Evolutionary conservation across 2,888 invertebrate genomes (phyloP), one percentile per base, ranked within the genome.

Genomic region (Schizotus pectinicornis): DNA sequence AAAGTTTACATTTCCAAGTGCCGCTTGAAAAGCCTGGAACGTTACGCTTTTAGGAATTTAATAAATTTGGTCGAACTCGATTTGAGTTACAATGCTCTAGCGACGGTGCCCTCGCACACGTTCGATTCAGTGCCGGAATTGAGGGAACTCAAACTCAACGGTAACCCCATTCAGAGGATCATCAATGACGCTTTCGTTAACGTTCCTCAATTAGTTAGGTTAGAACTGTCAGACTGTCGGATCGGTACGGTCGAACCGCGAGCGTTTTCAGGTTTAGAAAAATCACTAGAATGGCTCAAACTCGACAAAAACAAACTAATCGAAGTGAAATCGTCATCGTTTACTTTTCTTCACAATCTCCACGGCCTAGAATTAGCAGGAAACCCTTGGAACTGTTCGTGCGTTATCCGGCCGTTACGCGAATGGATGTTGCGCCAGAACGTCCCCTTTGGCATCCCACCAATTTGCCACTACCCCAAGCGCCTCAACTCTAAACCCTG

Each of bases 331-430:
- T 84, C 90, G 8, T 84, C 85, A 33, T 86, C 88, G 7, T 81
- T 93, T 59, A 88, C 87, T 0, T 84, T 87, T 7, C 78, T 92
- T 41, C 81, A 86, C 63, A 87, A 86, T 62, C 78, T 93, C 48
- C 89, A 91, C 72, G 91, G 90, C 8, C 79, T 93, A 60, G 90
- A 90, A 70, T 78, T 93, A 63, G 86, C 89, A n/a, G 85, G 84
- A 58, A 93, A 93, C 78, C 90, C 89, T 0, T 92, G 92, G 91
- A 89, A 91, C 76, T 93, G 92, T 76, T 88, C 90, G 37, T 93
- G 93, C 75, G 83, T 84, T 22, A 76, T 93, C 58, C 82, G 90
- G 51, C 89, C 91, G 0, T 77, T 92, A 61, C 81, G 90, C 13
- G 88, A 89, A 69, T 93, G 92, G 92, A 90, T 93, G 89, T 78